phyloP scores from a whole-genome alignment of 2,888 invertebrate genomes.

The Folsomia manolachei region DNA sequence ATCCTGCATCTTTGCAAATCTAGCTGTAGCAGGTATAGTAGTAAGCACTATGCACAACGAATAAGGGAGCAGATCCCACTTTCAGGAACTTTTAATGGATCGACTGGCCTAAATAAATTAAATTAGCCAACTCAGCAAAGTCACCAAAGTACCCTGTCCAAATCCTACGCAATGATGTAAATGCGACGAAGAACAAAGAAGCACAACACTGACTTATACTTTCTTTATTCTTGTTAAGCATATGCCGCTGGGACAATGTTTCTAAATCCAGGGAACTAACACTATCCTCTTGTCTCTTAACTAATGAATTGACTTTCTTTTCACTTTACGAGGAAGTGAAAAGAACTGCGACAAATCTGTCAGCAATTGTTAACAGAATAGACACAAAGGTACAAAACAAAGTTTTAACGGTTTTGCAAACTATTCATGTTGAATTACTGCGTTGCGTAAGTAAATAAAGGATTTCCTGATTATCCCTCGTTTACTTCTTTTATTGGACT shows the following conservation, averaged over 20 bases:
- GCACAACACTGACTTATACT: not conserved
- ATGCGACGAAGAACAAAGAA: not conserved
- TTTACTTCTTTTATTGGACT: too few species aligned
- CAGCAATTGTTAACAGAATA: not conserved
- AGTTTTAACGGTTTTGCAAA: not conserved
- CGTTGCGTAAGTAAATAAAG: not conserved
- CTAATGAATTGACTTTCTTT: not conserved
- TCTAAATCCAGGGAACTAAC: not conserved
- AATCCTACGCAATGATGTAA: not conserved
- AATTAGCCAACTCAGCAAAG: not conserved
- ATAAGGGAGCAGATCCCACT: not conserved
- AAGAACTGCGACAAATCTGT: conserved; percentile 3
- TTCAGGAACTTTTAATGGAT: conserved; percentile 8
- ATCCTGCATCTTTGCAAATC: not conserved
- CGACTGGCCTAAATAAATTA: conserved; percentile 4
- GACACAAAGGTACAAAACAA: not conserved
- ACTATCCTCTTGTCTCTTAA: not conserved
- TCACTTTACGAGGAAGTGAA: not conserved
- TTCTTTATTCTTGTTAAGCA: not conserved
- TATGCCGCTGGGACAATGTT: not conserved
- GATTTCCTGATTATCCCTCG: not conserved
- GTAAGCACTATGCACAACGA: not conserved
- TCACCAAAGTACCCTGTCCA: not conserved
- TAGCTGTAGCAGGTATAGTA: not conserved
- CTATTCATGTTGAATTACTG: conserved; percentile 1